Percentiles rank a stretch among this genome's conserved stretches.
Conservation (phyloP, 37 sponge, comb jelly and placozoan species). For the Beroe ovata region DNA sequence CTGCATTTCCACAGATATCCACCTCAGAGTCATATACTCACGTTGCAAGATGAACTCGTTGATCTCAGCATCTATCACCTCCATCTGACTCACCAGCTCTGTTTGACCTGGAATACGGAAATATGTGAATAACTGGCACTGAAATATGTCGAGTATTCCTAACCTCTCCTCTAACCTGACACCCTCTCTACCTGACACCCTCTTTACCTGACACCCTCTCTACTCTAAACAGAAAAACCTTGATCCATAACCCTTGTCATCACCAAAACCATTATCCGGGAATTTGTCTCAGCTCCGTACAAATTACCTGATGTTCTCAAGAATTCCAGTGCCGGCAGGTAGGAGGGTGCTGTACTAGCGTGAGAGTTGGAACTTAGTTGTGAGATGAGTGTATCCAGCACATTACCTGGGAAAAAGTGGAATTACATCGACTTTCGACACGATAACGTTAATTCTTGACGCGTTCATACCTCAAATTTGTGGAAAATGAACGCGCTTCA, state of each 20-base stretch:
- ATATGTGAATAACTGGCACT: not conserved
- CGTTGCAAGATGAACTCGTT: not conserved
- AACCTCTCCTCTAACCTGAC: not conserved
- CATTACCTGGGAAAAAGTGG: slow-evolving; percentile 64
- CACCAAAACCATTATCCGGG: too few species aligned
- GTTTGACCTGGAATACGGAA: slow-evolving; percentile 20
- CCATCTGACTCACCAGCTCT: slow-evolving; percentile 39
- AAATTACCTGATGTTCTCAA: not conserved
- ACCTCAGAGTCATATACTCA: not conserved
- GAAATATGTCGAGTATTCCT: not conserved
- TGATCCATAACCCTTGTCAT: too few species aligned
- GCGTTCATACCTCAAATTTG: too few species aligned
- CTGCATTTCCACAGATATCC: too few species aligned
- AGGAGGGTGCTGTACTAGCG: slow-evolving; percentile 14
- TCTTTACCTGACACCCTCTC: too few species aligned
- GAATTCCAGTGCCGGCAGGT: slow-evolving; percentile 64
- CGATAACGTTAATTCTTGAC: too few species aligned
- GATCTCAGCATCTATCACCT: slow-evolving; percentile 38
- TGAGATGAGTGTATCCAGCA: slow-evolving; percentile 42
- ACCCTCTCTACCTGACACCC: too few species aligned
- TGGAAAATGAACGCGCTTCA: too few species aligned
- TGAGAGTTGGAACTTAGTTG: slow-evolving; percentile 1
- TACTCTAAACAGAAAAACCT: too few species aligned
- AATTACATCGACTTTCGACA: too few species aligned
- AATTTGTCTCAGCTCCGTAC: too few species aligned